These are phyloP conservation scores for Peromyscus polionotus DNA, from an alignment of 2,113 vertebrate genomes.

Conservation along the genomic window DNA sequence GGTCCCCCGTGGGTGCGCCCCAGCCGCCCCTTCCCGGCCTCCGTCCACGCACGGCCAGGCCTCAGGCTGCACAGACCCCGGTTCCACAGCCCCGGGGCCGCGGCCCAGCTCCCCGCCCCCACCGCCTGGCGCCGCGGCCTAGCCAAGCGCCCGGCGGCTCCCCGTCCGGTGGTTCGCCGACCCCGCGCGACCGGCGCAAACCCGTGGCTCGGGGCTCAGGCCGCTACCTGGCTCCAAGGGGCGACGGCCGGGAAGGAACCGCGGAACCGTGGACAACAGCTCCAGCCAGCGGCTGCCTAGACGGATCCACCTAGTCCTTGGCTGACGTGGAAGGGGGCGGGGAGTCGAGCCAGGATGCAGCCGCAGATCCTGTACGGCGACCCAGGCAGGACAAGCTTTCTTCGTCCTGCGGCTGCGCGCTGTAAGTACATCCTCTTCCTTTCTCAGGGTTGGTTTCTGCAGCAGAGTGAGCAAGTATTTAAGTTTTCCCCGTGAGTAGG, in stretches of 20 bases:
- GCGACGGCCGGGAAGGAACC: background rate
- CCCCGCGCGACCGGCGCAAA: background rate
- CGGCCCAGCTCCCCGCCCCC: background rate
- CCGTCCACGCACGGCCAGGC: background rate
- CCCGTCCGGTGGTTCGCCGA: background rate
- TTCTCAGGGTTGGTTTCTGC: background rate
- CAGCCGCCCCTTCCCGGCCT: background rate
- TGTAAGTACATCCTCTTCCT: rapidly evolving
- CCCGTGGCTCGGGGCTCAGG: background rate
- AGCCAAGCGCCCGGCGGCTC: background rate
- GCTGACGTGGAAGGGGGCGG: slow-evolving; percentile 89
- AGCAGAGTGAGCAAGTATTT: background rate
- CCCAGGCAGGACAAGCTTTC: slow-evolving; percentile 72
- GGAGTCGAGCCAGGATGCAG: background rate
- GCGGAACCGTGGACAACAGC: background rate
- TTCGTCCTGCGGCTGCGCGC: slow-evolving; percentile 31
- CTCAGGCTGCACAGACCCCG: background rate
- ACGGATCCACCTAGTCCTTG: slow-evolving; percentile 18
- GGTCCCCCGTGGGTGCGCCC: background rate
- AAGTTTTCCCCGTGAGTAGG: background rate
- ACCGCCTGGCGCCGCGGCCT: background rate
- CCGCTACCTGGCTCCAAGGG: slow-evolving; percentile 54
- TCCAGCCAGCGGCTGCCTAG: background rate
- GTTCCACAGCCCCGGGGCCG: background rate
- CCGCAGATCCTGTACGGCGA: slow-evolving; percentile 85